Conservation (phyloP, 2,797 vertebrate species). For the Microctenopoma stevenorrisi region DNA sequence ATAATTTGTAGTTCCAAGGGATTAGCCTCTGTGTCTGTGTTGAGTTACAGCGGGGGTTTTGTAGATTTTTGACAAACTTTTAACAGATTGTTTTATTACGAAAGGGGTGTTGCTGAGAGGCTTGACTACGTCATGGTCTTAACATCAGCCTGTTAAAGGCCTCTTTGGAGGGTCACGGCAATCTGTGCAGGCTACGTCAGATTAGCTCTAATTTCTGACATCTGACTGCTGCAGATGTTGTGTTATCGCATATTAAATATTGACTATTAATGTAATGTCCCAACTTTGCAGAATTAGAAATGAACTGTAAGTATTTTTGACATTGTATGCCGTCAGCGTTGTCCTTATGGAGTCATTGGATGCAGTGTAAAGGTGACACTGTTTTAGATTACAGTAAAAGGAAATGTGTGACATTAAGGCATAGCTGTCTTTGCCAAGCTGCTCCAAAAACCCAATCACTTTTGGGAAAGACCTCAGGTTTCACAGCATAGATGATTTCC, state of each 20-base stretch:
- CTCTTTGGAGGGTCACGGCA: conserved; percentile 33
- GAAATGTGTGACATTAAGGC: conserved; percentile 47
- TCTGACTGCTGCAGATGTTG: conserved; percentile 24
- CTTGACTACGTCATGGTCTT: conserved; percentile 55
- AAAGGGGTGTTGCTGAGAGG: conserved; percentile 40
- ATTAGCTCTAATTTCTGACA: conserved; percentile 48
- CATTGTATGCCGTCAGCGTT: neutral
- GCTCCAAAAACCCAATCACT: conserved; percentile 32
- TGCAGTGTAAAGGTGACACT: too few species aligned
- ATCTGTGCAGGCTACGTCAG: conserved; percentile 24
- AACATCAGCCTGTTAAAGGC: conserved; percentile 50
- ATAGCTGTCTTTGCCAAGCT: conserved; percentile 28
- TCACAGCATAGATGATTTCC: conserved; percentile 41
- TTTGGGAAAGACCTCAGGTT: conserved; percentile 51
- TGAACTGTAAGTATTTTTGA: conserved; percentile 9
- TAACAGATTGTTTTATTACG: conserved; percentile 38
- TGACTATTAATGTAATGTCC: conserved; percentile 6
- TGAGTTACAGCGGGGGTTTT: conserved; percentile 24
- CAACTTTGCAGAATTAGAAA: conserved; percentile 9
- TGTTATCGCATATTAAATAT: conserved; percentile 17
- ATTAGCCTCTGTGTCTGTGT: conserved; percentile 44
- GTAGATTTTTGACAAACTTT: conserved; percentile 35
- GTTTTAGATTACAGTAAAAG: conserved; percentile 38
- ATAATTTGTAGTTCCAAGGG: conserved; percentile 55
- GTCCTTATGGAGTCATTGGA: neutral